Percentiles rank a stretch among this genome's conserved stretches.
Conservation (phyloP, 2,888 invertebrate genomes). For the Drosophila tanythrix region DNA sequence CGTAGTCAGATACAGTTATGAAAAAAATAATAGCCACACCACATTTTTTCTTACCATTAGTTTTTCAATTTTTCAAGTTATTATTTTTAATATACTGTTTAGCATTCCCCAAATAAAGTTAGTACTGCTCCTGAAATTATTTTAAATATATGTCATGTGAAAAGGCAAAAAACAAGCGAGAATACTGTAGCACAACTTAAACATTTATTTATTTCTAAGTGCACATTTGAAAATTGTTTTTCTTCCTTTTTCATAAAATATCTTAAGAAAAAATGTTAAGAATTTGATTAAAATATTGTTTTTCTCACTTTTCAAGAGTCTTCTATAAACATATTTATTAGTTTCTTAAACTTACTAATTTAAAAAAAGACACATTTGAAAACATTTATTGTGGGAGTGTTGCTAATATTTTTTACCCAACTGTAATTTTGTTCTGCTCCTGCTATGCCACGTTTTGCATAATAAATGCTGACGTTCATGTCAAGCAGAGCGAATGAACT, state of each 20-base stretch:
- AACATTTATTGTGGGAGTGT: background rate
- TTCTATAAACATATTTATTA: background rate
- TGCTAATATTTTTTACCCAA: background rate
- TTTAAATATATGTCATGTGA: background rate
- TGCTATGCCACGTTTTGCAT: conserved; percentile 71
- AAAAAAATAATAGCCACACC: background rate
- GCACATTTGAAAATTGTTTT: too few species aligned
- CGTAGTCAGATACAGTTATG: background rate
- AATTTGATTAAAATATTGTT: too few species aligned
- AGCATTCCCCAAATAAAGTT: background rate
- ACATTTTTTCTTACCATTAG: background rate
- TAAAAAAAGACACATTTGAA: background rate
- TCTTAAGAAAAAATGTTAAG: too few species aligned
- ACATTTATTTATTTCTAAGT: background rate
- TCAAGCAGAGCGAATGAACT: conserved; percentile 33
- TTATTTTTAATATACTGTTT: background rate
- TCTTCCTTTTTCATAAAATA: background rate
- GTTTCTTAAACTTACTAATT: background rate
- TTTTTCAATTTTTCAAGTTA: background rate
- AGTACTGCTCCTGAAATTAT: background rate
- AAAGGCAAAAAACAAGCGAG: background rate
- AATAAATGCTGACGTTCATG: conserved; percentile 67
- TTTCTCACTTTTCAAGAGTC: background rate
- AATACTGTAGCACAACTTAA: background rate
- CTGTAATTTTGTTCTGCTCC: conserved; percentile 44